phyloP scores from a whole-genome alignment of 1,140 invertebrate genomes.

The Trachelipus rathkii region DNA sequence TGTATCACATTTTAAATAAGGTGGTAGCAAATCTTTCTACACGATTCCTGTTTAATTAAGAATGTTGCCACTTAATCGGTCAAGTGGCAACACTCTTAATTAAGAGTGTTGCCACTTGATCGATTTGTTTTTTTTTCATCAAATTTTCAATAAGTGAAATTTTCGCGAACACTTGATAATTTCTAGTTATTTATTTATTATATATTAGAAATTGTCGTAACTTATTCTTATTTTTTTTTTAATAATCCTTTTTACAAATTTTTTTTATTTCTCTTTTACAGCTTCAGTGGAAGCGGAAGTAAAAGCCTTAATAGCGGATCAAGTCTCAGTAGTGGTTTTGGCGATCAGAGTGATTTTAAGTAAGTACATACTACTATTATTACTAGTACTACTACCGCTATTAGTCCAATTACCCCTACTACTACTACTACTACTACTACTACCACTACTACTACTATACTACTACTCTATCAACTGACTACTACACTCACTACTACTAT shows the following conservation, averaged over 20 bases:
- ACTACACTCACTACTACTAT: conserved; percentile 52
- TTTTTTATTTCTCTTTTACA: conserved; percentile 26
- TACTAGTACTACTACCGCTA: neutral
- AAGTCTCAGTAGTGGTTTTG: conserved; percentile 71
- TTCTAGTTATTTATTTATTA: too few relatives aligned
- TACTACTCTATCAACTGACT: conserved; percentile 48
- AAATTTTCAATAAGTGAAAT: too few relatives aligned
- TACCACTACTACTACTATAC: neutral
- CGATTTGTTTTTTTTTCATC: too few relatives aligned
- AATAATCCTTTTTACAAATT: conserved; percentile 6
- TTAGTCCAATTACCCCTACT: neutral
- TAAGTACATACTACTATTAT: conserved; percentile 1
- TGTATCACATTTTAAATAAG: too few relatives aligned
- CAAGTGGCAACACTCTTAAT: too few relatives aligned
- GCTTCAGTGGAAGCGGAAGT: conserved; percentile 64
- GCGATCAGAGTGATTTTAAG: conserved; percentile 53
- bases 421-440: neutral
- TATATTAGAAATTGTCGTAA: too few relatives aligned
- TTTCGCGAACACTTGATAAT: neutral
- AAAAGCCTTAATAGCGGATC: conserved; percentile 71
- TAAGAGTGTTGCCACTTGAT: too few relatives aligned
- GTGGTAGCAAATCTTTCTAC: too few relatives aligned
- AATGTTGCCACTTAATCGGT: too few relatives aligned
- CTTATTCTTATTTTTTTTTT: too few relatives aligned
- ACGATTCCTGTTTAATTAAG: too few relatives aligned